phyloP scores from a whole-genome alignment of 2,888 invertebrate species.

The Brachyopa scutellaris region DNA sequence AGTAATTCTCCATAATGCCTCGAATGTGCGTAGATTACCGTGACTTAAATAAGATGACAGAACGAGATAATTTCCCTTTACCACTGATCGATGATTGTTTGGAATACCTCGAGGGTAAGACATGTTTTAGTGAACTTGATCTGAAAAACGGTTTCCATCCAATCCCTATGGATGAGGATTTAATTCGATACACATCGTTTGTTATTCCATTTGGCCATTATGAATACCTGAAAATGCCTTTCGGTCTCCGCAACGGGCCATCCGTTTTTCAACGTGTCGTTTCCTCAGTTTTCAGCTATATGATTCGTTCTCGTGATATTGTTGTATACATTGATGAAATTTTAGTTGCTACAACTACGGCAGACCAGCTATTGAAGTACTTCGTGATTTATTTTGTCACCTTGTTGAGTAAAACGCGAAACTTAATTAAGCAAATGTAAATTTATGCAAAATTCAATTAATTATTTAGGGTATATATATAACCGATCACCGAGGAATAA shows the following conservation, averaged over 20 bases:
- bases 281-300: constrained; percentile 12
- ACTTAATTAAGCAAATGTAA: constrained; percentile 18
- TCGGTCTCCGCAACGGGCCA: constrained; percentile 61
- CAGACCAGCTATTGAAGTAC: constrained; percentile 18
- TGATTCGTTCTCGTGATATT: constrained; percentile 30
- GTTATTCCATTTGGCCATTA: constrained; percentile 73
- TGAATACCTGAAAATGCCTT: constrained; percentile 70
- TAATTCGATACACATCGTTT: constrained; percentile 72
- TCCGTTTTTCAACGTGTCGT: constrained; percentile 63
- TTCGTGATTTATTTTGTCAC: constrained; percentile 16
- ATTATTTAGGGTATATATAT: constrained; percentile 54
- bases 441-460: constrained; percentile 2
- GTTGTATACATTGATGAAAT: constrained; percentile 56
- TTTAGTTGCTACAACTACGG: constrained; percentile 23
- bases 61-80: constrained; percentile 62
- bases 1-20: constrained; percentile 19
- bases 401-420: constrained; percentile 14
- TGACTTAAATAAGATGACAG: constrained; percentile 46
- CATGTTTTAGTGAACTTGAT: constrained; percentile 67
- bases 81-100: too few species aligned
- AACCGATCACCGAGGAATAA: constrained; percentile 17
- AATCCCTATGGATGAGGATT: constrained; percentile 64
- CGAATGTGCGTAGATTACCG: constrained; percentile 47
- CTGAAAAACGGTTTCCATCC: constrained; percentile 73
- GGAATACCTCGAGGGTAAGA: constrained; percentile 68